phyloP scores from a whole-genome alignment of 2,888 invertebrate genomes.

The Eupeodes latifasciatus region DNA sequence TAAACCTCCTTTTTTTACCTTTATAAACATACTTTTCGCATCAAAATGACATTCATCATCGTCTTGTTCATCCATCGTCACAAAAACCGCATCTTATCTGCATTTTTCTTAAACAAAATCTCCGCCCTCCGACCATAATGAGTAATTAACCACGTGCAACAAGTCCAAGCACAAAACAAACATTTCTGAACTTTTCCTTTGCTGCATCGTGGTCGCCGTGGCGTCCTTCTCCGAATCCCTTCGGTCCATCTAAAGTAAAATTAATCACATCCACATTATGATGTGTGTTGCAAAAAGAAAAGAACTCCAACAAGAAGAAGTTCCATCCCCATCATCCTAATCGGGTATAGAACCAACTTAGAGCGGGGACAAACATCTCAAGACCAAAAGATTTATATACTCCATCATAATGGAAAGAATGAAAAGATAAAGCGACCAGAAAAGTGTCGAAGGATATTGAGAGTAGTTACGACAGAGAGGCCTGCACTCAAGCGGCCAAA shows the following conservation, averaged over 20 bases:
- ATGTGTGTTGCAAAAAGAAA: conserved; percentile 55
- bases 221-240: too few species aligned
- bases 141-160: conserved; percentile 59
- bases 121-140: conserved; percentile 57
- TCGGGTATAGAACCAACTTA: neutral
- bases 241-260: conserved; percentile 20
- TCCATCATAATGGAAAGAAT: conserved; percentile 40
- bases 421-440: conserved; percentile 45
- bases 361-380: conserved; percentile 2
- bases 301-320: neutral
- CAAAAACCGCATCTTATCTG: conserved; percentile 11
- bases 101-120: conserved; percentile 33
- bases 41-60: conserved; percentile 43
- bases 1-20: neutral
- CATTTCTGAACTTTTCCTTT: conserved; percentile 20
- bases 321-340: neutral
- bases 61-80: neutral
- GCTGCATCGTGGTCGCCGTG: neutral
- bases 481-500: neutral
- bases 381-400: conserved; percentile 49
- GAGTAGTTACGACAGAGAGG: neutral
- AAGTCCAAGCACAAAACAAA: conserved; percentile 49
- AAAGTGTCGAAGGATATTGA: conserved; percentile 1
- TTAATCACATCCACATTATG: conserved; percentile 61
- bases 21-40: conserved; percentile 25